Percentiles rank a stretch among this genome's conserved stretches.
Evolutionary conservation across 2,888 invertebrate genomes (phyloP).

Genomic region (Synanthedon andrenaeformis): DNA sequence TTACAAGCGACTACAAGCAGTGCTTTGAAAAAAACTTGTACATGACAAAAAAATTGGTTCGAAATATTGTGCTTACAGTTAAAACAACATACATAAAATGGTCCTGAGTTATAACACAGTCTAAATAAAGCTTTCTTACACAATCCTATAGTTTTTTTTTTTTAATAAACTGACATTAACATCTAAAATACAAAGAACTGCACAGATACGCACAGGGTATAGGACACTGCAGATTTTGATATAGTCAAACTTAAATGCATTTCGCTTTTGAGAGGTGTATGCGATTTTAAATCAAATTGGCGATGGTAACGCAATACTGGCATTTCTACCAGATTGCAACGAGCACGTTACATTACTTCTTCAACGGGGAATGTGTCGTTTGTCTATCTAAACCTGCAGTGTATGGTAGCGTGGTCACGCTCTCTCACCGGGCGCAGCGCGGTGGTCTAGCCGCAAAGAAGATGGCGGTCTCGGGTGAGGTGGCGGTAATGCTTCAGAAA

Average conservation of each 20-base stretch:
- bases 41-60: slow-evolving; percentile 31
- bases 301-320: no score
- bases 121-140: slow-evolving; percentile 58
- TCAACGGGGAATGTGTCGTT: slow-evolving; percentile 41
- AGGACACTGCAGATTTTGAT: slow-evolving; percentile 55
- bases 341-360: slow-evolving; percentile 7
- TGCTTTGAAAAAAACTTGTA: slow-evolving; percentile 41
- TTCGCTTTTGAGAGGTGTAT: neutral
- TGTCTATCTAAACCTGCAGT: slow-evolving; percentile 50
- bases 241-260: slow-evolving; percentile 13
- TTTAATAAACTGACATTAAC: slow-evolving; percentile 24
- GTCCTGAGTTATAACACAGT: slow-evolving; percentile 65
- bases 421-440: slow-evolving; percentile 69
- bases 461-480: slow-evolving; percentile 62
- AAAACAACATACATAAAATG: slow-evolving; percentile 40
- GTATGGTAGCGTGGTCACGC: slow-evolving; percentile 51
- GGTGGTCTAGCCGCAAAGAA: slow-evolving; percentile 66
- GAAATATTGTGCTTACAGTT: slow-evolving; percentile 47
- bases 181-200: slow-evolving; percentile 36
- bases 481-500: slow-evolving; percentile 57
- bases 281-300: no score
- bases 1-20: slow-evolving; percentile 57
- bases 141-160: slow-evolving; percentile 35
- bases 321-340: neutral
- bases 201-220: slow-evolving; percentile 58